Base-by-base conservation (phyloP, 2,888 invertebrate species). In the Lepidocyrtoides sp. region DNA sequence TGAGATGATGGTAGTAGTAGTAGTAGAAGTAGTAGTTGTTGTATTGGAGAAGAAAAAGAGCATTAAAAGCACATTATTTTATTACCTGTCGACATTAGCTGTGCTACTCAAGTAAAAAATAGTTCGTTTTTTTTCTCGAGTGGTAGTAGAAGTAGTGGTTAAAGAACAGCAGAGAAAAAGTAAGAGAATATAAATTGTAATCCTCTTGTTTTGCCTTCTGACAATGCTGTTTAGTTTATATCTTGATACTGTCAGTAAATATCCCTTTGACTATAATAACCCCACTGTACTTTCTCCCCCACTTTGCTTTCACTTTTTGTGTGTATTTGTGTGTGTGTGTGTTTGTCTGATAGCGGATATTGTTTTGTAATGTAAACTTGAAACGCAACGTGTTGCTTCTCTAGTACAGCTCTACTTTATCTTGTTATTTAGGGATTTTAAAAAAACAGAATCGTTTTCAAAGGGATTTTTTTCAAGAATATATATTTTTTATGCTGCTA, bases 61-160 rank as follows among this genome's bases (percentile, higher is more conserved):
- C 66, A 66, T 66, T 83, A 83, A 66, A 83, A 82, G 23, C 81
- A 36, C 81, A 66, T 83, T 83, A 83, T 83, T 63, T 63, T 83
- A 83, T 83, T 83, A 83, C 83, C 83, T 83, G 63, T 83, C 83
- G 83, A 83, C 83, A 83, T 57, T 79, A 79, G 57, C 32, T 29
- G 79, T 29, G 32, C 57, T 54, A 57, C 79, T 54, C 32, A 51
- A 51, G 77, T 7, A 51, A 77, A 77, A 29, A n/a, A n/a, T n/a
- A 36, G 17, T 29, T n/a, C 3, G 17, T 72, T 44, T 72, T 36
- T 77, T 48, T 23, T 23, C 23, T 75, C 57, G 20, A 57, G 23
- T 57, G 20, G 26, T 23, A 12, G n/a, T 36, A 36, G 36, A 36
- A 29, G 66, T 32, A 63, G 12, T 3, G 17, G 63, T 63, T 8